Evolutionary conservation across 1,140 invertebrate species (phyloP), one percentile per base, ranked within the genome.

Genomic region (Drosophila micromelanica): DNA sequence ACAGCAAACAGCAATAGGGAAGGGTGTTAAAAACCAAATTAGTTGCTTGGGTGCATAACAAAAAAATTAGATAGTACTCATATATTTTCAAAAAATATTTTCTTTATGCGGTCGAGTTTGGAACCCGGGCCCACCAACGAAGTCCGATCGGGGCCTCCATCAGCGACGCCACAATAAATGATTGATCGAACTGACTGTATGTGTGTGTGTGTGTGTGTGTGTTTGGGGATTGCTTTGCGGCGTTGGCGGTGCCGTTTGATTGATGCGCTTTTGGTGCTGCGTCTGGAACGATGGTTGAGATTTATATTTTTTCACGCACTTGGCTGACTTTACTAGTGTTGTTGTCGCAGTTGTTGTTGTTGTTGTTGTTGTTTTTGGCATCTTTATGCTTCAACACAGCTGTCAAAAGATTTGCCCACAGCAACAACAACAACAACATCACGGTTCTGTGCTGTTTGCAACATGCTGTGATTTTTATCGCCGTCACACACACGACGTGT

Each of bases 391-490:
- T 86, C 82, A 86, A 87, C 82, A 87, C 82, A 86, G 87, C 82
- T 87, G 84, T 87, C 82, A 89, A 89, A 87, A 89, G 82, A 87
- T 87, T 87, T 87, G 82, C 82, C 84, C 76, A 82, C 82, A 69
- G 49, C 64, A 87, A 81, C 61, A 76, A 40, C 61, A 78, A 51
- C 23, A 30, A 59, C 37, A 60, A 38, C 68, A 55, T 38, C 67
- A 17, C 37, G 46, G 46, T 37, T 63, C 67, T 69, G 51, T 65
- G 77, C 82, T 87, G 82, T 82, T 87, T 87, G 82, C 82, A 87
- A 82, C 82, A 87, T 89, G 84, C 84, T 87, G 84, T 87, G 84
- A 87, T 87, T 87, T 87, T 87, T 87, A 87, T 89, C 84, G 84
- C 84, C 84, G 84, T 89, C 82, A 89, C 82, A 89, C 82, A 89